Evolutionary conservation across 1,140 invertebrate species (phyloP).

Genomic region (Hydropsyche tenuis): DNA sequence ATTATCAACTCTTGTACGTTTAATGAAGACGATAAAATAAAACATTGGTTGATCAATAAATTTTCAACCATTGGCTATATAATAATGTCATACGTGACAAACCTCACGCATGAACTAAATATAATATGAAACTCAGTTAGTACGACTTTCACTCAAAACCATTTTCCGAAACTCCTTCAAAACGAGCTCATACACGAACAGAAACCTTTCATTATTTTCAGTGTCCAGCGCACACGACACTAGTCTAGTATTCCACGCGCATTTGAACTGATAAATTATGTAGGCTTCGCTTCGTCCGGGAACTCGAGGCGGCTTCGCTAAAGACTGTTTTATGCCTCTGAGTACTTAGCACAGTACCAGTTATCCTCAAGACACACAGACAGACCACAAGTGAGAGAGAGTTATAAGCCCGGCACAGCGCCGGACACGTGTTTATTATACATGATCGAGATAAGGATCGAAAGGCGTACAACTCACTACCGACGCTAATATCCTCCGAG

Average conservation of each 20-base stretch:
- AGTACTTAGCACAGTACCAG: no score
- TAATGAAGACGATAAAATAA: no score
- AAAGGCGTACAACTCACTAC: constrained; percentile 17
- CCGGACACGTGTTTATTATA: constrained; percentile 19
- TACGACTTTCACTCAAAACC: no score
- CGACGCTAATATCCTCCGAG: not conserved
- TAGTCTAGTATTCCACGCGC: not conserved
- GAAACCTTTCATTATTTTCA: not conserved
- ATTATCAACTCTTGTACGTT: no score
- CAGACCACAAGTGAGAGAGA: not conserved
- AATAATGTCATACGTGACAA: no score
- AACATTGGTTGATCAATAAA: no score
- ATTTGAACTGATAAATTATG: constrained; percentile 15
- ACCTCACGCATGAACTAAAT: no score
- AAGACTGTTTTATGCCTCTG: not conserved
- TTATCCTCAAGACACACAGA: no score
- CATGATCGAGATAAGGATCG: constrained; percentile 17
- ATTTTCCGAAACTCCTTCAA: no score
- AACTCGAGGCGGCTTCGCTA: not conserved
- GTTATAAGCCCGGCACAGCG: not conserved
- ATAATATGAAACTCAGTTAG: no score
- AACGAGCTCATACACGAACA: not conserved
- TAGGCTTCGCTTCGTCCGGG: not conserved
- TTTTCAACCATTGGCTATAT: no score
- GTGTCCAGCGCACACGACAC: not conserved